Evolutionary conservation across 2,797 vertebrate species (phyloP), one percentile per base, ranked within the genome.

Genomic region (Orientallactaga sibirica): DNA sequence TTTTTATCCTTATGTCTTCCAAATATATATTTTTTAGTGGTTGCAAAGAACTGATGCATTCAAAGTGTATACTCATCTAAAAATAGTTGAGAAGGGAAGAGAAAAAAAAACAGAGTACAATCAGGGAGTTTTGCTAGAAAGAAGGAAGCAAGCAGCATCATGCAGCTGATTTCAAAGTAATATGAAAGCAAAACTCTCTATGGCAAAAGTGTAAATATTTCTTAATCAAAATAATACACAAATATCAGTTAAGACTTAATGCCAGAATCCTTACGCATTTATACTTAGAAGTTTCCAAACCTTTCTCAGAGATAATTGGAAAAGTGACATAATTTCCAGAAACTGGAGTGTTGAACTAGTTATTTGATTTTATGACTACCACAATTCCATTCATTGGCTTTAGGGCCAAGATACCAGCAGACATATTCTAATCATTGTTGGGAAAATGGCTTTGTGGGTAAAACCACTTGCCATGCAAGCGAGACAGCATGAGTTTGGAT

Each of bases 51-150:
- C 16, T 87, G 70, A 92, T 78, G 73, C 5, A 7, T 76, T 90
- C 37, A 2, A 19, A 78, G 14, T 76, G 24, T 37, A 71, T n/a
- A 78, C 20, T 93, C 48, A 91, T 76, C 81, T 96, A 88, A 96
- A 96, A 95, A 83, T 61, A 94, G n/a, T 90, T 86, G 15, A 84
- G 70, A 77, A 91, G 64, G 79, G 71, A 77, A 95, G 90, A 94
- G 70, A 86, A 74, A 91, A 33, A 92, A 87, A 11, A 11, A 90
- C 24, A 64, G 5, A 75, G 27, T 84, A 52, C 52, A 85, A 62
- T 82, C 71, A 90, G 20, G 25, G 55, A 75, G 33, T 66, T 88
- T 84, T 86, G 18, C 58, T 91, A 52, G 41, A 20, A 88, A 77
- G 61, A 74, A 41, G 24, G 14, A 52, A 58, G 33, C 87, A 71